A percentile compares a stretch with the other conserved stretches of the same genome.
These are phyloP conservation scores for Scylla paramamosain DNA, from an alignment of 1,140 invertebrate species.

Conservation along the genomic window DNA sequence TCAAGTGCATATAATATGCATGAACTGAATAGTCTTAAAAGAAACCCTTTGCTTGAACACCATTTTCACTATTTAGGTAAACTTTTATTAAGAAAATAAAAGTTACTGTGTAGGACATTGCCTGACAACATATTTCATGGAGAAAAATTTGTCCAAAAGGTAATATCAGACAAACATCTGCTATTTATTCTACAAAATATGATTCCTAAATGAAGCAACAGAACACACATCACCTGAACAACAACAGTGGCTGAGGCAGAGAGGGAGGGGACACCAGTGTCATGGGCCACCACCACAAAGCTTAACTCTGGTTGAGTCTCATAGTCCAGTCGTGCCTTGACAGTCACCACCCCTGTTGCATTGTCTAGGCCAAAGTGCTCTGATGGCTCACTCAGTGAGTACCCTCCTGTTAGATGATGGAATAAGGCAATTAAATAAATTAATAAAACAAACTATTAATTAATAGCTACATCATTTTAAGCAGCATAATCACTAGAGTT, in stretches of 20 bases:
- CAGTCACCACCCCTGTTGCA: slow-evolving; percentile 87
- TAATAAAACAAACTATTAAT: too few relatives aligned
- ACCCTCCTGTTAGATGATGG: slow-evolving; percentile 80
- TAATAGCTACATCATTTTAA: too few relatives aligned
- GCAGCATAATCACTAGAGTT: too few relatives aligned
- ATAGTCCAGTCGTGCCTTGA: slow-evolving; percentile 90
- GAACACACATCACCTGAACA: slow-evolving; percentile 84
- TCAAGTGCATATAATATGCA: too few relatives aligned
- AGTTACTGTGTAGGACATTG: too few relatives aligned
- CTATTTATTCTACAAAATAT: too few relatives aligned
- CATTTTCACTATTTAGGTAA: background rate
- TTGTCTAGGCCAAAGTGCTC: slow-evolving; percentile 74
- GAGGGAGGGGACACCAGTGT: slow-evolving; percentile 90
- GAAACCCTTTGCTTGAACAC: background rate
- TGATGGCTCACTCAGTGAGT: slow-evolving; percentile 63
- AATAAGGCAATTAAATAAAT: background rate
- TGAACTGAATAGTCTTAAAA: too few relatives aligned
- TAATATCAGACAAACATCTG: too few relatives aligned
- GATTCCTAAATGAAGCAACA: too few relatives aligned
- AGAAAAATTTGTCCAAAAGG: too few relatives aligned
- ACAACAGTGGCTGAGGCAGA: slow-evolving; percentile 87
- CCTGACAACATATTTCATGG: too few relatives aligned
- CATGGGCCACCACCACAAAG: slow-evolving; percentile 90
- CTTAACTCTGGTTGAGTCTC: slow-evolving; percentile 88
- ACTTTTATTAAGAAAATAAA: too few relatives aligned